These are phyloP conservation scores for Emmelina monodactyla DNA, from an alignment of 2,888 invertebrate genomes.

Conservation along the genomic window DNA sequence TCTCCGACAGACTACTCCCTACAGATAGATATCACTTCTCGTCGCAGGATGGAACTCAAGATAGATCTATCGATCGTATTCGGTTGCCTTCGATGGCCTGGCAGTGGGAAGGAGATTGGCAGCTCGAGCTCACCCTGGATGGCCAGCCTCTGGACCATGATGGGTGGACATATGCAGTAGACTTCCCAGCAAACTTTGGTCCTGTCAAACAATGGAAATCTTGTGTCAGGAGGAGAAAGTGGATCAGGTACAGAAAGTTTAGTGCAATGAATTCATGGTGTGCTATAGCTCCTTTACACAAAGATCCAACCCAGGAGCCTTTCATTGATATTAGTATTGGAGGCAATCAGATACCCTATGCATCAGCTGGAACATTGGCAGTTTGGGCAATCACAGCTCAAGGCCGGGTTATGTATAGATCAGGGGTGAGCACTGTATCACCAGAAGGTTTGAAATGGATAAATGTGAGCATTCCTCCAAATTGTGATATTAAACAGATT, in stretches of 20 bases:
- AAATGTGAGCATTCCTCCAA: constrained; percentile 76
- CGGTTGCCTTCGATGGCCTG: constrained; percentile 92
- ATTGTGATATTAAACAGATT: constrained; percentile 84
- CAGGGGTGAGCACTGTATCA: constrained; percentile 78
- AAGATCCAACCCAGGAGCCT: constrained; percentile 91
- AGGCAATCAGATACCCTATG: constrained; percentile 82
- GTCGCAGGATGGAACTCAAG: constrained; percentile 80
- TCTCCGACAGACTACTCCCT: constrained; percentile 81
- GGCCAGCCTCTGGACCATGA: constrained; percentile 89
- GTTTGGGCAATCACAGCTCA: constrained; percentile 96
- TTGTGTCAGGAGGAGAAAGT: constrained; percentile 87
- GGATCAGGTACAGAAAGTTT: constrained; percentile 88
- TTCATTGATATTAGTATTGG: constrained; percentile 92
- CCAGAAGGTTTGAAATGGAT: constrained; percentile 92
- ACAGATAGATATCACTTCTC: constrained; percentile 90
- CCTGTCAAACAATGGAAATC: constrained; percentile 88
- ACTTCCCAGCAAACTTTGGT: constrained; percentile 86
- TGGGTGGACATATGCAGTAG: constrained; percentile 93
- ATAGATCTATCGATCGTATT: constrained; percentile 81
- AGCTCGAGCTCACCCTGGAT: constrained; percentile 81
- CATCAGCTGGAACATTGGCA: constrained; percentile 75
- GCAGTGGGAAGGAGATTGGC: constrained; percentile 98
- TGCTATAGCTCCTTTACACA: constrained; percentile 86
- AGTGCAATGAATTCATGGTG: constrained; percentile 93
- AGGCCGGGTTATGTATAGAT: constrained; percentile 88